Percentiles rank a stretch among this genome's conserved stretches.
Conservation (phyloP, 2,113 vertebrate species). For the Calidris pygmaea region DNA sequence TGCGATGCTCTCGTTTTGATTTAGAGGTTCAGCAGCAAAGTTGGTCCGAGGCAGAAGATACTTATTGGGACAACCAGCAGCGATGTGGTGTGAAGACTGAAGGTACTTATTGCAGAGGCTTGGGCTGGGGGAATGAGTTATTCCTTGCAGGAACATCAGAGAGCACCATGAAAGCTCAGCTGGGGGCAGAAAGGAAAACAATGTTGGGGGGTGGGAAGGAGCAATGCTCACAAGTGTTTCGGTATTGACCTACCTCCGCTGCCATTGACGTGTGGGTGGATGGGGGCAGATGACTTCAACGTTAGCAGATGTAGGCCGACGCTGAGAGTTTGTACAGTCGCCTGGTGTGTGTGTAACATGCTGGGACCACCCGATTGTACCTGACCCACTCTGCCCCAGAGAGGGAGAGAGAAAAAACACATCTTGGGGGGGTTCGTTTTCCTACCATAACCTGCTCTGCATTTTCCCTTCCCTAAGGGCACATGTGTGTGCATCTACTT, state of each 20-base stretch:
- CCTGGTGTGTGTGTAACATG: background rate
- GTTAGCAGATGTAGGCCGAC: background rate
- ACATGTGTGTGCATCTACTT: background rate
- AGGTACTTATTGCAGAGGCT: background rate
- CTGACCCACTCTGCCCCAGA: fast-evolving
- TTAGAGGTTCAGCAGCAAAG: background rate
- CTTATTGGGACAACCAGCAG: background rate
- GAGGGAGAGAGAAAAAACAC: background rate
- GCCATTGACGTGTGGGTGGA: background rate
- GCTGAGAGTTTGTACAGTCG: slow-evolving; percentile 41
- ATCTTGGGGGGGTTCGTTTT: background rate
- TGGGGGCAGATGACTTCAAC: background rate
- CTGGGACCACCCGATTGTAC: slow-evolving; percentile 4
- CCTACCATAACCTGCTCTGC: background rate
- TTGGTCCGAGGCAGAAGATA: background rate
- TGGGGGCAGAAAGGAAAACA: background rate
- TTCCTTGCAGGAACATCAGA: background rate
- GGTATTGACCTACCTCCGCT: background rate
- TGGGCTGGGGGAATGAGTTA: background rate
- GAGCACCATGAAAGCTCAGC: background rate
- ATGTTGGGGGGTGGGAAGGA: background rate
- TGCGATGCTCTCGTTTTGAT: background rate
- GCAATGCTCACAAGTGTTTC: background rate
- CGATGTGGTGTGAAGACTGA: fast-evolving
- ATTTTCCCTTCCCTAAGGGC: background rate